Evolutionary conservation across 2,113 vertebrate species (phyloP), one percentile per base, ranked within the genome.

Genomic region (Scolopax mira): DNA sequence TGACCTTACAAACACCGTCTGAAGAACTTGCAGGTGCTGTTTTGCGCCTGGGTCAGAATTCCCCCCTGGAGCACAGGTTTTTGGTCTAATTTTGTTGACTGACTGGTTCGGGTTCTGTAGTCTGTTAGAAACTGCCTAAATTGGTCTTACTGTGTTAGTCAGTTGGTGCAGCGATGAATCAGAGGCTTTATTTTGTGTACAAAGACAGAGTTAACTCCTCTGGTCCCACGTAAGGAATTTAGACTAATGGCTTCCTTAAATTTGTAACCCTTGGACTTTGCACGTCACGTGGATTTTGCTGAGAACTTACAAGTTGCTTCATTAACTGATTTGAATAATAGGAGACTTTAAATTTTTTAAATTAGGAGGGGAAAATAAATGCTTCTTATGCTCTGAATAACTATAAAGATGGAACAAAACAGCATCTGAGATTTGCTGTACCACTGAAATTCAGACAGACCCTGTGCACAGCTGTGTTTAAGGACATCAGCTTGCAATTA

Each of bases 111-210:
- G 42, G 72, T 52, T 90, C 65, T 86, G 82, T 81, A 74, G 69
- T 62, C 57, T 72, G 23, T 82, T 79, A 61, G 66, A 85, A 90
- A 48, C 88, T 95, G 77, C 92, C 83, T 94, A 86, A 90, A 88
- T 67, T 85, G 88, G 88, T 79, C 80, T 89, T 93, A 79, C 65
- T 87, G 61, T 85, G 80, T 77, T 67, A 87, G 72, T 86, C 57
- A 44, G 72, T 86, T 78, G 88, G 65, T 92, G 80, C 77, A 89
- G 44, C 64, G 83, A 88, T 94, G 92, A 95, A 94, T 95, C 86
- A 90, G 79, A 96, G 80, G 33, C 44, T 92, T 61, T 93, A 23
- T 79, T 92, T 92, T 92, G 73, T 75, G 54, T 52, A 65, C 81
- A 93, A 95, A 69, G 52, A 25, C 74, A 28, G 49, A 88, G 78